These are phyloP conservation scores for Trypoxylus dichotomus DNA, from an alignment of 1,140 invertebrate genomes.

Conservation along the genomic window DNA sequence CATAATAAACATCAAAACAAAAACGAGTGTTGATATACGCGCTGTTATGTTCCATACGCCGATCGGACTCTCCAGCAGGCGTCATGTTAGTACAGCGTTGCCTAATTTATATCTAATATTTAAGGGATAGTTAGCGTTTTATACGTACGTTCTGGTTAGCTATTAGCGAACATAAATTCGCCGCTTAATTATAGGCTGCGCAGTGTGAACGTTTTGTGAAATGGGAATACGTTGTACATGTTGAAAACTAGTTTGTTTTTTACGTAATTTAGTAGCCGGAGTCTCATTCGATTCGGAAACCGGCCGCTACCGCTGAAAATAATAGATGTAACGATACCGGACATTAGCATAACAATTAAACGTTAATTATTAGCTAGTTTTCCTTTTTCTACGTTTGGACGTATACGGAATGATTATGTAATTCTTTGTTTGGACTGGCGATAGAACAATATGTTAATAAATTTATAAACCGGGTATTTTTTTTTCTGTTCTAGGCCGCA, in stretches of 20 bases:
- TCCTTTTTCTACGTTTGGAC: neutral
- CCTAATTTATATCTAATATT: slow-evolving; percentile 25
- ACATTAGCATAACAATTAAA: slow-evolving; percentile 7
- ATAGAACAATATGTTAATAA: neutral
- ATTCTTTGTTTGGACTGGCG: neutral
- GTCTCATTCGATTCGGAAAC: neutral
- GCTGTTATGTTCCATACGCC: neutral
- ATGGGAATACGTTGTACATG: neutral
- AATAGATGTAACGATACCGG: neutral
- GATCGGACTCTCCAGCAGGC: neutral
- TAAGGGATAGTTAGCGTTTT: neutral
- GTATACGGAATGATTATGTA: neutral
- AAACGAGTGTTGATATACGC: neutral
- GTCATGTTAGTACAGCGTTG: slow-evolving; percentile 3
- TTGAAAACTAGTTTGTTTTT: slow-evolving; percentile 24
- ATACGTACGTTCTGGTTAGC: neutral
- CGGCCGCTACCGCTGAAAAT: neutral
- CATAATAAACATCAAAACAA: slow-evolving; percentile 5
- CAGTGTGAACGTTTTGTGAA: slow-evolving; percentile 8
- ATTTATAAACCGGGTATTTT: neutral
- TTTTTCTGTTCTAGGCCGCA: neutral
- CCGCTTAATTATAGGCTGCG: neutral
- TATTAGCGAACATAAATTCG: slow-evolving; percentile 25
- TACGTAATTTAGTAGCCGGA: neutral
- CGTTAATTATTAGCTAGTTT: neutral